Conservation (phyloP, 2,113 vertebrate species). For the Menura novaehollandiae region DNA sequence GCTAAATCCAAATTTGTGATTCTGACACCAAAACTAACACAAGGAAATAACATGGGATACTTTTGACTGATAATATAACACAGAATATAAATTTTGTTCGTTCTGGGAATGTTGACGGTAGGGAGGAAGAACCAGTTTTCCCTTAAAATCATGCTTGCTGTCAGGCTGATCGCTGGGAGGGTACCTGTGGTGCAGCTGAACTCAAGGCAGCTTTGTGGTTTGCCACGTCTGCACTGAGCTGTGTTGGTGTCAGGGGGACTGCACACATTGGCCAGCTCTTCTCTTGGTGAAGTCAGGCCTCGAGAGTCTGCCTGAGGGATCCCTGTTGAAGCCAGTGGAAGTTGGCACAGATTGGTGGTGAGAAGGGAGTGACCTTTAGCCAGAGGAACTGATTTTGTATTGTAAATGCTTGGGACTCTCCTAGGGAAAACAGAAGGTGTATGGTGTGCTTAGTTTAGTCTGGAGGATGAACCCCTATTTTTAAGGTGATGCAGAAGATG, state of each 20-base stretch:
- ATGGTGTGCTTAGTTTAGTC: background rate
- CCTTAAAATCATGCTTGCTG: fast-evolving
- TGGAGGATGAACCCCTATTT: fast-evolving
- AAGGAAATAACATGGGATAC: fast-evolving
- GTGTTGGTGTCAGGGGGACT: background rate
- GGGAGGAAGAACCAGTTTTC: background rate
- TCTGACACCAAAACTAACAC: background rate
- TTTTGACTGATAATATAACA: background rate
- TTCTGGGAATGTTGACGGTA: background rate
- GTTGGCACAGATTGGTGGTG: fast-evolving
- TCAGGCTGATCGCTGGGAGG: fast-evolving
- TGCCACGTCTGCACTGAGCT: fast-evolving
- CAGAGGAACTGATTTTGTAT: fast-evolving
- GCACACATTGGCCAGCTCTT: fast-evolving
- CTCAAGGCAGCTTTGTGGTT: fast-evolving
- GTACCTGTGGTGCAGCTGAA: background rate
- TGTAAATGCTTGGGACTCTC: background rate
- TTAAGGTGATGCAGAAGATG: background rate
- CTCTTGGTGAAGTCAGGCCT: background rate
- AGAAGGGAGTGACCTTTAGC: background rate
- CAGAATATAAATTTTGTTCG: background rate
- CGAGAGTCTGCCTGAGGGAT: background rate
- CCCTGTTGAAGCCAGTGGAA: background rate
- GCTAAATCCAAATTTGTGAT: background rate
- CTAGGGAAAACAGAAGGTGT: fast-evolving